These are phyloP conservation scores for Drosophila asahinai DNA, from an alignment of 1,140 invertebrate species.

Conservation along the genomic window DNA sequence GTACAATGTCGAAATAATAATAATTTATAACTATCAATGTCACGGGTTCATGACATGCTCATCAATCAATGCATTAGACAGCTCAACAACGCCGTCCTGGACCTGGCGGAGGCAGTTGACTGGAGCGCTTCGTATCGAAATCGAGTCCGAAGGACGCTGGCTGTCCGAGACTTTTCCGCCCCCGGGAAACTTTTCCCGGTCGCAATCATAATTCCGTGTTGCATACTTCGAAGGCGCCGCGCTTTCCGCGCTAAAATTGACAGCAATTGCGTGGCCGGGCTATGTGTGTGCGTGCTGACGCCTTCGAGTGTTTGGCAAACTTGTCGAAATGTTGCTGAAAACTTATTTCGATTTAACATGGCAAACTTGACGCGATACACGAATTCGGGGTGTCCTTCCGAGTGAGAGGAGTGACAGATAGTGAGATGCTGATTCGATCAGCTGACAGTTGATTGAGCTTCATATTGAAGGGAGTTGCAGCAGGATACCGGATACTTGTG, in stretches of 20 bases:
- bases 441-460: constrained; percentile 51
- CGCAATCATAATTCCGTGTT: constrained; percentile 67
- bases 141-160: constrained; percentile 29
- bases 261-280: constrained; percentile 63
- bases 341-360: constrained; percentile 61
- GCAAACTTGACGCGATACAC: constrained; percentile 28
- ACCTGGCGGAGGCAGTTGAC: constrained; percentile 9
- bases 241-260: constrained; percentile 68
- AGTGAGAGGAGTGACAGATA: neutral
- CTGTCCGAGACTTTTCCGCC: constrained; percentile 49
- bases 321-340: constrained; percentile 60
- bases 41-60: constrained; percentile 82
- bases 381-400: constrained; percentile 6
- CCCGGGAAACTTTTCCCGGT: constrained; percentile 38
- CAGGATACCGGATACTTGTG: neutral
- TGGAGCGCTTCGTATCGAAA: constrained; percentile 21
- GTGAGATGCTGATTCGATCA: constrained; percentile 9
- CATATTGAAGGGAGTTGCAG: constrained; percentile 24
- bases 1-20: constrained; percentile 78
- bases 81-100: constrained; percentile 43
- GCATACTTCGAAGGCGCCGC: constrained; percentile 42
- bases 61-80: constrained; percentile 82
- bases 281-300: constrained; percentile 27
- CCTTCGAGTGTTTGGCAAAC: constrained; percentile 51
- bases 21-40: constrained; percentile 84